phyloP scores from a whole-genome alignment of 2,113 vertebrate species.

The Andinoacara biseriatus region DNA sequence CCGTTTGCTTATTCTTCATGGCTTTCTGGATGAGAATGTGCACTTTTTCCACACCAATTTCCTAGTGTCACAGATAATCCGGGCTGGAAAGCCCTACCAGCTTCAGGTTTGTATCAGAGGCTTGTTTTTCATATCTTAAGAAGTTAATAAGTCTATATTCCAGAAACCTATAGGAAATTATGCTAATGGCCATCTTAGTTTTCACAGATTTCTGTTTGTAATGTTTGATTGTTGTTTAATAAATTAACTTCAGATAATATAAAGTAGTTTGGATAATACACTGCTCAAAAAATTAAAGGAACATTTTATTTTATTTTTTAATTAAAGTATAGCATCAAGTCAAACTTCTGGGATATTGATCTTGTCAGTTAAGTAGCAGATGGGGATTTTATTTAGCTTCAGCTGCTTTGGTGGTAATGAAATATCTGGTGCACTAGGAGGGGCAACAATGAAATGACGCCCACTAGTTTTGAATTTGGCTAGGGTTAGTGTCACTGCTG shows the following conservation, averaged over 20 bases:
- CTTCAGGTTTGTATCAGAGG: constrained; percentile 85
- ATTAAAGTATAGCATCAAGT: too few relatives aligned
- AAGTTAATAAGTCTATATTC: background rate
- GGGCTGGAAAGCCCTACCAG: constrained; percentile 98
- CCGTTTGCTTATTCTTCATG: constrained; percentile 95
- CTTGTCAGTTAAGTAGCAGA: too few relatives aligned
- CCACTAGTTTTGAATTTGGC: too few relatives aligned
- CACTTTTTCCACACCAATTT: constrained; percentile 99
- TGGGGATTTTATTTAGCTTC: too few relatives aligned
- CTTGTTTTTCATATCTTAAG: background rate
- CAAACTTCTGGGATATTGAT: too few relatives aligned
- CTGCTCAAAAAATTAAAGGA: too few relatives aligned
- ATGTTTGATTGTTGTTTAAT: background rate
- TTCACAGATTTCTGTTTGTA: background rate
- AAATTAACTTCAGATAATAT: background rate
- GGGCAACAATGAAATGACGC: too few relatives aligned
- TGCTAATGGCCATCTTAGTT: background rate
- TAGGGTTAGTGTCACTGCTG: too few relatives aligned
- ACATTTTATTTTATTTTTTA: too few relatives aligned
- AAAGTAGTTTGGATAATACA: background rate
- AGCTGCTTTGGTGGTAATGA: too few relatives aligned
- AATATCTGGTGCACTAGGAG: too few relatives aligned
- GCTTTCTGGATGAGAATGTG: constrained; percentile 98
- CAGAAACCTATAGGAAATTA: background rate
- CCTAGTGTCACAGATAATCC: constrained; percentile 97